These are phyloP conservation scores for Scotopteryx bipunctaria DNA, from an alignment of 2,888 invertebrate species.

Conservation along the genomic window DNA sequence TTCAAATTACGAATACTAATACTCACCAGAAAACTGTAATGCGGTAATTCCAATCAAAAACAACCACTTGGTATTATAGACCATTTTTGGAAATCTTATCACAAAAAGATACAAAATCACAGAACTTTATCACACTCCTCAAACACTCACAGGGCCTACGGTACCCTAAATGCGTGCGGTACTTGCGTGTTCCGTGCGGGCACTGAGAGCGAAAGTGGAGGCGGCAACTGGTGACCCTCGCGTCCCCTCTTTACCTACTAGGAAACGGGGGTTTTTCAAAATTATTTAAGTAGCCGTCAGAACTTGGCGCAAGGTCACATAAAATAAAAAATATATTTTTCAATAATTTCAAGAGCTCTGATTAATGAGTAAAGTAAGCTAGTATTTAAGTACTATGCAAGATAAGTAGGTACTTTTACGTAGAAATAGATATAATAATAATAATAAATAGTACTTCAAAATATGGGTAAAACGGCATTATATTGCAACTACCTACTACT, in stretches of 20 bases:
- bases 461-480: too few species aligned
- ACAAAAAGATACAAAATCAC: constrained; percentile 18
- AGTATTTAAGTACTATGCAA: too few species aligned
- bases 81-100: constrained; percentile 51
- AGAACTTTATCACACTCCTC: constrained; percentile 23
- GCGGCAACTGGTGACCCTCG: constrained; percentile 53
- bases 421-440: too few species aligned
- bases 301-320: neutral
- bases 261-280: constrained; percentile 4
- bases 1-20: too few species aligned
- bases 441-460: too few species aligned
- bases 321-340: neutral
- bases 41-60: constrained; percentile 69
- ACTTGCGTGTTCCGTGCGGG: constrained; percentile 53
- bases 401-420: neutral
- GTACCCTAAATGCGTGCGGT: constrained; percentile 48
- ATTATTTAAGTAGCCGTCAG: neutral
- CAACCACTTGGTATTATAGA: constrained; percentile 64
- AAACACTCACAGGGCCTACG: constrained; percentile 1
- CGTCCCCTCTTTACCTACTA: constrained; percentile 47
- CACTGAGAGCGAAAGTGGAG: constrained; percentile 74
- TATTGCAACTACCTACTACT: too few species aligned
- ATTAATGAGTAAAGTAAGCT: too few species aligned
- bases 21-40: constrained; percentile 64
- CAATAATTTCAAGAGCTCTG: too few species aligned